phyloP scores from a whole-genome alignment of 2,113 vertebrate genomes.

The Cynoglossus semilaevis region DNA sequence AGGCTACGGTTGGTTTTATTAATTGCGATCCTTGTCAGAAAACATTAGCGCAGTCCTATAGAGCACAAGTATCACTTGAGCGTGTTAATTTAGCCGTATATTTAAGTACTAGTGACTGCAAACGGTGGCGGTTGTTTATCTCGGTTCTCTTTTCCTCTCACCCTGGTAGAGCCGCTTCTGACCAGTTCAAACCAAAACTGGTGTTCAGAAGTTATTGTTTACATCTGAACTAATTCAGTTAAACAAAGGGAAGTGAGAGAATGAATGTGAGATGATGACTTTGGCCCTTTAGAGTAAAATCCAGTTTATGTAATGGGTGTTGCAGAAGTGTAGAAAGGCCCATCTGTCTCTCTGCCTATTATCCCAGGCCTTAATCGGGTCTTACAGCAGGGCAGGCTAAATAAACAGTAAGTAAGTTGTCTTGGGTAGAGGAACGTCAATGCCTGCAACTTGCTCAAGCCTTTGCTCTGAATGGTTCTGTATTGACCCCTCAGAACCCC shows the following conservation, averaged over 20 bases:
- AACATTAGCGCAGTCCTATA: slow-evolving; percentile 47
- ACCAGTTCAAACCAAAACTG: slow-evolving; percentile 1
- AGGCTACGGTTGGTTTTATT: slow-evolving; percentile 56
- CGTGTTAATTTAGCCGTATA: slow-evolving; percentile 7
- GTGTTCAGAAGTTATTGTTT: slow-evolving; percentile 6
- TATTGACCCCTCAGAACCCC: slow-evolving; percentile 97
- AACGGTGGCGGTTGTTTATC: background rate
- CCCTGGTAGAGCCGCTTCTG: slow-evolving; percentile 13
- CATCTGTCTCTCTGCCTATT: slow-evolving; percentile 77
- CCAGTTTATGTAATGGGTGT: slow-evolving; percentile 61
- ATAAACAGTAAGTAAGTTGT: slow-evolving; percentile 89
- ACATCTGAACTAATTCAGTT: slow-evolving; percentile 17
- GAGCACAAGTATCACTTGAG: slow-evolving; percentile 2
- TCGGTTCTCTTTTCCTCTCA: slow-evolving; percentile 10
- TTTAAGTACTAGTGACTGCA: slow-evolving; percentile 2
- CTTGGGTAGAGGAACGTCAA: slow-evolving; percentile 80
- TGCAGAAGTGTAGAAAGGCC: slow-evolving; percentile 57
- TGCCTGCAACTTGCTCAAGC: slow-evolving; percentile 80
- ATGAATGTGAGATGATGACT: slow-evolving; percentile 65
- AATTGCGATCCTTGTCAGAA: slow-evolving; percentile 54
- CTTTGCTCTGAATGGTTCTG: slow-evolving; percentile 86
- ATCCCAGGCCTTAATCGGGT: slow-evolving; percentile 77
- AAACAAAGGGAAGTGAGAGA: slow-evolving; percentile 36
- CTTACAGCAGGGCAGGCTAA: slow-evolving; percentile 80
- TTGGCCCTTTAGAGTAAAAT: slow-evolving; percentile 62